Evolutionary conservation across 2,113 vertebrate species (phyloP), one percentile per base, ranked within the genome.

Genomic region (Salvelinus alpinus): DNA sequence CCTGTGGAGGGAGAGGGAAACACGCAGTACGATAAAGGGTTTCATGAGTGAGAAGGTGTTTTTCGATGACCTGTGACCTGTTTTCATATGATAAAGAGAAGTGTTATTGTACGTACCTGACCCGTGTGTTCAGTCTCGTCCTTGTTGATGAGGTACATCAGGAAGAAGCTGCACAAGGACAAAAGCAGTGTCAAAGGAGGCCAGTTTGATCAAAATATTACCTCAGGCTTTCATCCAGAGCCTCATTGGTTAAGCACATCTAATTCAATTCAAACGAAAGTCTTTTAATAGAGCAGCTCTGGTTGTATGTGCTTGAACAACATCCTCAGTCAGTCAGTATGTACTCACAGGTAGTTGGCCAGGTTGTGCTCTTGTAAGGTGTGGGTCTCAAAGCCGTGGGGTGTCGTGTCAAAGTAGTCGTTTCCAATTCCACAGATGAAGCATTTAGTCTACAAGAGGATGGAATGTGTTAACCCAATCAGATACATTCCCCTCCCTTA

Each of bases 141-240:
- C 89, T 99, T 99, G 90, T 99, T 99, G 85, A 99, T 98, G 76
- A 99, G 93, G 90, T 99, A 98, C 98, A 99, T 99, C 83, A 99
- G 88, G 90, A 99, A 99, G 93, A 99, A 99, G 89, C 98, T 99
- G 94, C 59, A 12, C 64, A 54, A 67, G 24, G 70, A 48, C 12
- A 51, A 16, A 1, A 57, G 9, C 64, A 20, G 9, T n/a, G n/a
- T 25, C 5, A 27, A 1, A 66, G 9, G n/a, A 1, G 18, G 59
- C n/a, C 6, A 8, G 18, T 22, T 60, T 60, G 59, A 62, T 62
- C 6, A 62, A 24, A 24, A 62, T 22, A 62, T 62, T 62, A 18
- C 1, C 51, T 18, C 51, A 5, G 14, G 16, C 59, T 24, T 62
- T 62, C 5, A 24, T 62, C n/a, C n/a, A 22, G 59, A 62, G 59